These are phyloP conservation scores for Pseudochromis fuscus DNA, from an alignment of 2,797 vertebrate species.

Conservation along the genomic window DNA sequence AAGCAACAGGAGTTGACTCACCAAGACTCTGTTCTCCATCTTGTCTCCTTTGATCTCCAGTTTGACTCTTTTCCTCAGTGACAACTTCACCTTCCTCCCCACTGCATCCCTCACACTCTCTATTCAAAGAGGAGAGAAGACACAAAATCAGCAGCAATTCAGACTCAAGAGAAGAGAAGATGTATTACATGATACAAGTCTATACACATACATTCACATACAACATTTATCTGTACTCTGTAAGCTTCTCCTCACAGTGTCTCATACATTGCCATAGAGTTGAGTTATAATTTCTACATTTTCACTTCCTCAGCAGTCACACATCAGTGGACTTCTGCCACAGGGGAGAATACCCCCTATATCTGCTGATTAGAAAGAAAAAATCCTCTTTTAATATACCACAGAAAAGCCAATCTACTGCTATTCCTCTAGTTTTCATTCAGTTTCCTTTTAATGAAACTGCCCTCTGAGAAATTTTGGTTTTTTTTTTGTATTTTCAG, in stretches of 20 bases:
- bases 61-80: constrained; percentile 93
- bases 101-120: constrained; percentile 94
- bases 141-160: constrained; percentile 11
- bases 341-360: constrained; percentile 3
- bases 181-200: too few species aligned
- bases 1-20: constrained; percentile 80
- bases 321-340: constrained; percentile 28
- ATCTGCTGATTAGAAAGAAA: constrained; percentile 30
- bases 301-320: constrained; percentile 5
- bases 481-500: not conserved
- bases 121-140: constrained; percentile 66
- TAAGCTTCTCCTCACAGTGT: too few species aligned
- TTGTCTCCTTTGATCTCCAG: constrained; percentile 95
- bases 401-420: not conserved
- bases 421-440: constrained; percentile 19
- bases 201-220: too few species aligned
- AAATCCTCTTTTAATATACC: constrained; percentile 20
- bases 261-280: too few species aligned
- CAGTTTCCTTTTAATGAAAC: constrained; percentile 4
- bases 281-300: constrained; percentile 12
- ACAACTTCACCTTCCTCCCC: constrained; percentile 94
- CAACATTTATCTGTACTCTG: too few species aligned
- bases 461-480: not conserved
- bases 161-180: not conserved
- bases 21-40: constrained; percentile 94